phyloP scores from a whole-genome alignment of 2,113 vertebrate genomes.

The Sinocyclocheilus maitianheensis region DNA sequence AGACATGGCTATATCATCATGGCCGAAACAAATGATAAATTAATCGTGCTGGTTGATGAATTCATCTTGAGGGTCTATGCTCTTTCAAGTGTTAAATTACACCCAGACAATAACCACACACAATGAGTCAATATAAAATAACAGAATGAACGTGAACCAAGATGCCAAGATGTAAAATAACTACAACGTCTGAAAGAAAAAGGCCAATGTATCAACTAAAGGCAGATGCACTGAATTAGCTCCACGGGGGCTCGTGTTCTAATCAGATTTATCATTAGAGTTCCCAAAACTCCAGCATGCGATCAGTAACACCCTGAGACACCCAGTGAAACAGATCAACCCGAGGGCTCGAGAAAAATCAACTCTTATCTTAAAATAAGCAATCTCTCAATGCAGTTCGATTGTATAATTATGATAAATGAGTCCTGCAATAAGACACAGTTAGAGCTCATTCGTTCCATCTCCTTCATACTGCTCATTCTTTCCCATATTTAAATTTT shows the following conservation, averaged over 20 bases:
- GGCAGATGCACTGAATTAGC: not conserved
- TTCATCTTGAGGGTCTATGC: not conserved
- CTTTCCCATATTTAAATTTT: slow-evolving; percentile 47
- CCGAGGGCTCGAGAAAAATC: slow-evolving; percentile 42
- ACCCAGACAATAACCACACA: not conserved
- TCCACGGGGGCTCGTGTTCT: slow-evolving; percentile 23
- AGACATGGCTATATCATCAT: not conserved
- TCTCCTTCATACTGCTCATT: slow-evolving; percentile 42
- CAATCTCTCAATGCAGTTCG: slow-evolving; percentile 72
- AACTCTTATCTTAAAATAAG: slow-evolving; percentile 65
- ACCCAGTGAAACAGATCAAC: slow-evolving; percentile 53
- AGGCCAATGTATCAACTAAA: not conserved
- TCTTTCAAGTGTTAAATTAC: slow-evolving; percentile 21
- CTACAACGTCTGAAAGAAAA: not conserved
- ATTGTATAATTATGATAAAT: slow-evolving; percentile 76
- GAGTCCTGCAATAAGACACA: slow-evolving; percentile 58
- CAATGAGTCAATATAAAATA: not conserved
- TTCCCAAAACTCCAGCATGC: slow-evolving; percentile 40
- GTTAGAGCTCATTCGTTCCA: slow-evolving; percentile 51
- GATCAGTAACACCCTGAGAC: slow-evolving; percentile 31
- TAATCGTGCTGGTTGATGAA: not conserved
- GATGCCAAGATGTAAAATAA: not conserved
- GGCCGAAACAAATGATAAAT: slow-evolving; percentile 23
- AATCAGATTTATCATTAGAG: slow-evolving; percentile 45
- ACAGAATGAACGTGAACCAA: not conserved